Conservation (phyloP, 1,140 invertebrate species). For the Meloidogyne exigua region DNA sequence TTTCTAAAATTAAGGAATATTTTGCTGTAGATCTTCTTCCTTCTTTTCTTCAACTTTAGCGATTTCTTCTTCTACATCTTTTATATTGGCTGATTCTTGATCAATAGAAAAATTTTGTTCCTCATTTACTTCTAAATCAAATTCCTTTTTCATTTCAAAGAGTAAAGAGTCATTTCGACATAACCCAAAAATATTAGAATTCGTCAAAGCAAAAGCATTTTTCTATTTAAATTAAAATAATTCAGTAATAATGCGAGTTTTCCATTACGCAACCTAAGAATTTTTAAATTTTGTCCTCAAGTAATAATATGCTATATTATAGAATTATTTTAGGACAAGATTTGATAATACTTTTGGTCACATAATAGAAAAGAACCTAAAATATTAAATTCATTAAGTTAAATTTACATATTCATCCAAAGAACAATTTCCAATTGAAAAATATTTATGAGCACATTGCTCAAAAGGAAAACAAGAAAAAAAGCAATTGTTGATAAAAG, state of each 20-base stretch:
- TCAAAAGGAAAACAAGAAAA: slow-evolving; percentile 48
- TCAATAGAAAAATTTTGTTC: not conserved
- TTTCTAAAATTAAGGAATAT: not conserved
- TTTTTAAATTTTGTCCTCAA: no score
- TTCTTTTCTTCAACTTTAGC: not conserved
- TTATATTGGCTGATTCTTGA: not conserved
- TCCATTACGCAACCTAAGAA: no score
- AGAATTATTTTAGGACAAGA: no score
- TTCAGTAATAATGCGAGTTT: no score
- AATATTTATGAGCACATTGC: slow-evolving; percentile 5
- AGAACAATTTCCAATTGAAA: slow-evolving; percentile 31
- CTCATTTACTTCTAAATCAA: slow-evolving; percentile 5
- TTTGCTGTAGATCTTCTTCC: not conserved
- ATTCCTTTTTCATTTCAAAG: slow-evolving; percentile 3
- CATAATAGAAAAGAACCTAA: no score
- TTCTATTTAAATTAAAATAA: slow-evolving; percentile 11
- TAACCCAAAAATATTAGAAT: slow-evolving; percentile 9
- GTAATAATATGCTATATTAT: no score
- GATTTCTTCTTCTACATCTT: not conserved
- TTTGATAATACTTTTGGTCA: no score
- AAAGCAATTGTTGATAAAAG: slow-evolving; percentile 51
- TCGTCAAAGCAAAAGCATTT: not conserved
- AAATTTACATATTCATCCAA: slow-evolving; percentile 47
- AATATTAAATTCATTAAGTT: not conserved
- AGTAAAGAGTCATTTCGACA: slow-evolving; percentile 19